Conservation (phyloP, 2,888 invertebrate genomes). For the Nasonia oneida region DNA sequence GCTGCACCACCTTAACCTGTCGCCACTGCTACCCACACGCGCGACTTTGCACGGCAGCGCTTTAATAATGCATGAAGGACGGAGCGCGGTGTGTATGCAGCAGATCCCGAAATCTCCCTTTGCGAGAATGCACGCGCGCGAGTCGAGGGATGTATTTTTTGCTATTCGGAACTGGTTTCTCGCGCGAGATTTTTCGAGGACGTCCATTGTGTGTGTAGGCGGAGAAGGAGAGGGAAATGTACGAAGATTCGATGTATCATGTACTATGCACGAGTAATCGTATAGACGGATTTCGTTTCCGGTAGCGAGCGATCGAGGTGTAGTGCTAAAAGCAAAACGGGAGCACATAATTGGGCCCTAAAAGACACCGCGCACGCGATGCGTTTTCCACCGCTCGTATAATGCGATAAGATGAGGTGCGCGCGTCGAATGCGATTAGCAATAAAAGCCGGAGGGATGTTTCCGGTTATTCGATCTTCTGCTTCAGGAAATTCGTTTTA, state of each 20-base stretch:
- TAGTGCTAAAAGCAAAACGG: conserved; percentile 32
- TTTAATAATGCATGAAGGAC: conserved; percentile 38
- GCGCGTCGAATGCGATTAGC: conserved; percentile 35
- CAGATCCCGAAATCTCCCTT: conserved; percentile 14
- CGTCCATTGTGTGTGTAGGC: neutral
- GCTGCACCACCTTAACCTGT: neutral
- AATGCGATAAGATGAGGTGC: neutral
- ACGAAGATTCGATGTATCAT: no score
- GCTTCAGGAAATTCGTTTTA: neutral
- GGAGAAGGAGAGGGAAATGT: neutral
- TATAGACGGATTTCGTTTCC: conserved; percentile 21
- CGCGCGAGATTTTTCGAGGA: neutral
- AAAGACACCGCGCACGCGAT: conserved; percentile 46
- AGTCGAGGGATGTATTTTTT: neutral
- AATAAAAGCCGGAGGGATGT: conserved; percentile 29
- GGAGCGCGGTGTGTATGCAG: neutral
- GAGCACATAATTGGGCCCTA: conserved; percentile 47
- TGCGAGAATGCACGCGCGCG: conserved; percentile 18
- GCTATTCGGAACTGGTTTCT: conserved; percentile 48
- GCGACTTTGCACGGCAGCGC: neutral
- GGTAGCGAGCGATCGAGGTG: neutral
- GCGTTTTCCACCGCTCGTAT: neutral
- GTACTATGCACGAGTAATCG: neutral
- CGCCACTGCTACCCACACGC: conserved; percentile 14
- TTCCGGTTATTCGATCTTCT: conserved; percentile 21